Base-by-base conservation (phyloP, 2,888 invertebrate genomes). In the Macrophya annulata region DNA sequence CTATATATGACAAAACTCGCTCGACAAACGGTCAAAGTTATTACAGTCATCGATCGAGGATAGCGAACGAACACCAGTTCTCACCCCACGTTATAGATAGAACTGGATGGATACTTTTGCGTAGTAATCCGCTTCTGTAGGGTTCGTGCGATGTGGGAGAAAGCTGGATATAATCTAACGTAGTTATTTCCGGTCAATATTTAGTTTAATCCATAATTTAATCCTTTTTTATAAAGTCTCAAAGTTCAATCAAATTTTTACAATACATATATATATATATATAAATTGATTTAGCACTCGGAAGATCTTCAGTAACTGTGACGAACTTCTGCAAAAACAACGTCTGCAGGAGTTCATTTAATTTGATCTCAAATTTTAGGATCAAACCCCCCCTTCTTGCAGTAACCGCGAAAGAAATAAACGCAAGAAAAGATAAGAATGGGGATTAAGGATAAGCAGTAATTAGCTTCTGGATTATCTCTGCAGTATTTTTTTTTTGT, bases 11-110 rank as follows among this genome's bases (percentile, higher is more conserved):
- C 45, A 74, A 74, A 74, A 74, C 72, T 74, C 45, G 43, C 45
- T 45, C 43, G 72, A 74, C 55, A 17, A 77, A 51, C 77, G 77
- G 77, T 77, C 77, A 77, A 77, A 77, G 77, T 77, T 77, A 77
- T 77, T 55, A 77, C 77, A 31, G 77, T 37, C 51, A 77, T 77
- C 77, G 77, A 77, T 77, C 77, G 77, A 43, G 40, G 40, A 31
- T 5, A n/a, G 74, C 48, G 37, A 12, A 76, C 76, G 37, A 71
- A 40, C 71, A 71, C 71, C 37, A n/a, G 3, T n/a, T 3, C 31
- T 31, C 31, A 31, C 31, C 31, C 31, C 3, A 31, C 48, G 48
- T 48, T 48, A 1, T 10, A 1, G 48, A 12, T 48, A 9, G 12
- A 48, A n/a, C 51, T 51, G 55, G 55, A 55, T 43, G 55, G 55